Evolutionary conservation across 2,888 invertebrate species (phyloP).

Genomic region (Nephrotoma flavescens): DNA sequence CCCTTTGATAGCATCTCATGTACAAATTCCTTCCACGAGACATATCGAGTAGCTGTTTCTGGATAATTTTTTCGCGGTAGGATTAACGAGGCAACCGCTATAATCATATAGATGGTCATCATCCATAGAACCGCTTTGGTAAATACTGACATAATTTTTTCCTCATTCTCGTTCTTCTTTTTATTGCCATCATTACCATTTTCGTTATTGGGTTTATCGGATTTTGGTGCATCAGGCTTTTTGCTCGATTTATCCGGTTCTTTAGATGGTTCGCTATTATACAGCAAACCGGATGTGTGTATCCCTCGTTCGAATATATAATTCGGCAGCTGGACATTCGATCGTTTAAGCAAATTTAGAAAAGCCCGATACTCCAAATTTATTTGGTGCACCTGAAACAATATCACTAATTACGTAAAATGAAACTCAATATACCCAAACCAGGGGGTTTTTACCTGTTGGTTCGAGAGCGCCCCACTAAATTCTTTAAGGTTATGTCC

Average conservation of each 20-base stretch:
- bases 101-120: conserved; percentile 57
- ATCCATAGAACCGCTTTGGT: conserved; percentile 70
- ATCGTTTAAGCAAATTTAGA: conserved; percentile 22
- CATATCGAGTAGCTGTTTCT: conserved; percentile 49
- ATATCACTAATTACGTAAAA: neutral
- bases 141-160: conserved; percentile 53
- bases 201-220: conserved; percentile 20
- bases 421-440: no score
- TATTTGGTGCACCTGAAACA: conserved; percentile 19
- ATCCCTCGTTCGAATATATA: neutral
- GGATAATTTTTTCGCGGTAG: conserved; percentile 57
- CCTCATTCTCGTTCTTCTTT: conserved; percentile 44
- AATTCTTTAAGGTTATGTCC: neutral
- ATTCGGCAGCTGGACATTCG: conserved; percentile 10
- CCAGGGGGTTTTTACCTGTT: neutral
- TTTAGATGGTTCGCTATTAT: neutral
- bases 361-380: conserved; percentile 25
- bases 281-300: neutral
- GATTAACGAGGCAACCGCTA: conserved; percentile 54
- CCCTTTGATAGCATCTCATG: conserved; percentile 89
- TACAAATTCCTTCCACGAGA: conserved; percentile 95
- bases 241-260: conserved; percentile 7
- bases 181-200: conserved; percentile 11
- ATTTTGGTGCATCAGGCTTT: conserved; percentile 6
- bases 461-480: neutral